phyloP scores from a whole-genome alignment of 23 tunicate genomes.

The Trididemnum nubilum region DNA sequence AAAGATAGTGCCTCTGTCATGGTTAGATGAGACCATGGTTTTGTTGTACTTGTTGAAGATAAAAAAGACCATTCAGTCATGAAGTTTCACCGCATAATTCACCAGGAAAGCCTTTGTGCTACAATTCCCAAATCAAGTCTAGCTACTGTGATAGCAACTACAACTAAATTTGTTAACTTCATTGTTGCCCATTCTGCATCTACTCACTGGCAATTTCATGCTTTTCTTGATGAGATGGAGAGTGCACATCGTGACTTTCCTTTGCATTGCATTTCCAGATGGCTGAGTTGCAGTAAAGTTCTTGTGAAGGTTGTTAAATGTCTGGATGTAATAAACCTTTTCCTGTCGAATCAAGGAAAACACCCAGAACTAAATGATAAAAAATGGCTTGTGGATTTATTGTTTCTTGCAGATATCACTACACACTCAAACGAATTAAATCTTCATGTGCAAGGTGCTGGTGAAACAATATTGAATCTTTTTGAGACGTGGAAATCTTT shows the following conservation, averaged over 20 bases:
- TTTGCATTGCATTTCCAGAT: constrained; percentile 28
- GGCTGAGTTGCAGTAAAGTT: constrained; percentile 54
- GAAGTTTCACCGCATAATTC: constrained; percentile 45
- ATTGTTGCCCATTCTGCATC: constrained; percentile 50
- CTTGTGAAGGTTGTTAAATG: constrained; percentile 49
- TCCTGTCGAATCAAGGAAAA: constrained; percentile 32
- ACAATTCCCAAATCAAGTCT: constrained; percentile 43
- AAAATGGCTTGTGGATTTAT: constrained; percentile 53
- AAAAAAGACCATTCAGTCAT: not conserved
- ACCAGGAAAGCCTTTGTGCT: constrained; percentile 48
- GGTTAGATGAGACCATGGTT: too few relatives aligned
- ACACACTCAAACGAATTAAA: constrained; percentile 55
- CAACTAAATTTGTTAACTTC: constrained; percentile 29
- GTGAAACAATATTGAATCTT: constrained; percentile 40
- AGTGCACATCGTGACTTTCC: constrained; percentile 58
- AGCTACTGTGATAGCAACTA: constrained; percentile 32
- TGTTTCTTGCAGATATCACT: constrained; percentile 59
- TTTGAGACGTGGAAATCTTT: too few relatives aligned
- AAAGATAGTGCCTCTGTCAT: constrained; percentile 42
- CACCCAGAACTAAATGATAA: constrained; percentile 53
- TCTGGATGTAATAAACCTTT: constrained; percentile 42
- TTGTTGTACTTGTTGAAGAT: constrained; percentile 14
- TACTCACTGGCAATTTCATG: constrained; percentile 57
- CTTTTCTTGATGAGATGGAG: constrained; percentile 53
- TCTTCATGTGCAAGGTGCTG: constrained; percentile 52